phyloP scores from a whole-genome alignment of 1,140 invertebrate species.

The Aphidius ervi region DNA sequence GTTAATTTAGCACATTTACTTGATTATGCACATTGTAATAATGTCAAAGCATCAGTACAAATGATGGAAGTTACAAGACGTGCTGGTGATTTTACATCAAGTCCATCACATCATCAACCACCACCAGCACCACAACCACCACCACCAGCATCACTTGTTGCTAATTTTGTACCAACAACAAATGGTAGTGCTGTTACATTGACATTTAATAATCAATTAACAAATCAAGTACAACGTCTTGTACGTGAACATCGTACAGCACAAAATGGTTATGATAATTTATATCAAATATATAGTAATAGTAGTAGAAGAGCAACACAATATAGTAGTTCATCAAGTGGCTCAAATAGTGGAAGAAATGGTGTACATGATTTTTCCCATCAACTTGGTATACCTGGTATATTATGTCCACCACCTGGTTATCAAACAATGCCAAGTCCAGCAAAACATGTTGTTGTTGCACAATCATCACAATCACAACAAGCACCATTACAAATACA shows the following conservation, averaged over 20 bases:
- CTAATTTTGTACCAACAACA: constrained; percentile 70
- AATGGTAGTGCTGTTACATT: constrained; percentile 78
- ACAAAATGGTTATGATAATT: constrained; percentile 63
- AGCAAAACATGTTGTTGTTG: constrained; percentile 86
- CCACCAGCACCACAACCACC: constrained; percentile 61
- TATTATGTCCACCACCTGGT: constrained; percentile 77
- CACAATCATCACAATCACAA: constrained; percentile 53
- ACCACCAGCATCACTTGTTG: constrained; percentile 56
- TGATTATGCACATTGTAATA: constrained; percentile 95
- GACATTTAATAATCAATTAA: constrained; percentile 79
- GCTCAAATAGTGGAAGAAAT: constrained; percentile 45
- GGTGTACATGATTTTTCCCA: constrained; percentile 69
- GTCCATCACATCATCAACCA: constrained; percentile 55
- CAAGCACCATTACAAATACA: constrained; percentile 61
- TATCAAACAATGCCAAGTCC: constrained; percentile 82
- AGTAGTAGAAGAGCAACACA: constrained; percentile 65
- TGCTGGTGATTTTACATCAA: constrained; percentile 60
- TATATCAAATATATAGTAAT: constrained; percentile 83
- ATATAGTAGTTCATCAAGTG: constrained; percentile 47
- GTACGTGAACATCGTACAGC: constrained; percentile 58
- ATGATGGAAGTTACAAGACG: constrained; percentile 90
- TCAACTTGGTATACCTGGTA: constrained; percentile 79
- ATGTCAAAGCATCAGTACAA: constrained; percentile 90
- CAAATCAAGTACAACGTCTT: constrained; percentile 68
- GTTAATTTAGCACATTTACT: constrained; percentile 89